Conservation (phyloP, 2,797 vertebrate species). For the Spizella passerina region DNA sequence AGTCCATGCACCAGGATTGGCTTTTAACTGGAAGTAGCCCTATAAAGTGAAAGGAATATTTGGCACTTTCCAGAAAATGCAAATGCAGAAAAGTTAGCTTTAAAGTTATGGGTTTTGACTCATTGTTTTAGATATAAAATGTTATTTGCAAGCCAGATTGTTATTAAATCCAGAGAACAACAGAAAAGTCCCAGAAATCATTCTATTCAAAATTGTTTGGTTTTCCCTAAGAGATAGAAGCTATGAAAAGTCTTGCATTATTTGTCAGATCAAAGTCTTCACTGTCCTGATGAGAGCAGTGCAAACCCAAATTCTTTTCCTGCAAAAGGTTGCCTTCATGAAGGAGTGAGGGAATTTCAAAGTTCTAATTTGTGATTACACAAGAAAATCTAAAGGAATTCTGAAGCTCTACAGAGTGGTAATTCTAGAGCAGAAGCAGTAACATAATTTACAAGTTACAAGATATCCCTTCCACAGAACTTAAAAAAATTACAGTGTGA, state of each 20-base stretch:
- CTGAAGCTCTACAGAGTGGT: neutral
- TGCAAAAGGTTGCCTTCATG: neutral
- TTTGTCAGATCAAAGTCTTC: neutral
- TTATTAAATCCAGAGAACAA: neutral
- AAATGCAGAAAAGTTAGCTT: neutral
- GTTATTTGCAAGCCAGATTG: neutral
- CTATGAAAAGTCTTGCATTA: neutral
- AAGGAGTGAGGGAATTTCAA: neutral
- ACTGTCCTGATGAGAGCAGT: neutral
- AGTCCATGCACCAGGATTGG: conserved; percentile 95
- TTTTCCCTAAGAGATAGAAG: neutral
- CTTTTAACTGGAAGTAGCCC: conserved; percentile 98
- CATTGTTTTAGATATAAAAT: neutral
- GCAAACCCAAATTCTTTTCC: neutral
- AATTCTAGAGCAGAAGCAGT: neutral
- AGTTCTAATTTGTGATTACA: neutral
- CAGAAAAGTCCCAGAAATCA: neutral
- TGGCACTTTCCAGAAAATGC: neutral
- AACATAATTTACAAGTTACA: neutral
- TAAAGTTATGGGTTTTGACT: neutral
- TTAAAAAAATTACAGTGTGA: neutral
- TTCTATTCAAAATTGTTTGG: neutral
- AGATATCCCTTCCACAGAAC: neutral
- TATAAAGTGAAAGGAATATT: conserved; percentile 47
- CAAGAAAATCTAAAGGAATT: neutral